Evolutionary conservation across 2,888 invertebrate species (phyloP).

Genomic region (Sinopyrophorus schimmeli): DNA sequence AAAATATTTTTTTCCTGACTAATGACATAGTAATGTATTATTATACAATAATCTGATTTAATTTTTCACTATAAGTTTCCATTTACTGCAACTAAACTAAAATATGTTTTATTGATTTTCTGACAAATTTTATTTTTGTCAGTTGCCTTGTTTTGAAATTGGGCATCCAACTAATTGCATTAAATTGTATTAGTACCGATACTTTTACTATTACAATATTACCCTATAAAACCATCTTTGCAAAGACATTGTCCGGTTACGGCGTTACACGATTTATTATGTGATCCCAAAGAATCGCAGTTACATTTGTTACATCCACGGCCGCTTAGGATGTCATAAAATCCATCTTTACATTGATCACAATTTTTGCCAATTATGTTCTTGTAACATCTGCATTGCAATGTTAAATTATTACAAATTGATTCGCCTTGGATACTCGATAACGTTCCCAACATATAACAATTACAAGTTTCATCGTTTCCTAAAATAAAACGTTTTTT

Average conservation of each 20-base stretch:
- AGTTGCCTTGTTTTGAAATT: too few species aligned
- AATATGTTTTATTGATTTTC: too few species aligned
- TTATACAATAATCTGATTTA: too few species aligned
- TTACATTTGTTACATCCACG: constrained; percentile 80
- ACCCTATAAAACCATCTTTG: constrained; percentile 76
- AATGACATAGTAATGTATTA: too few species aligned
- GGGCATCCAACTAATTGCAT: too few species aligned
- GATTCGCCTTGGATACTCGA: constrained; percentile 71
- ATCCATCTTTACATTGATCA: constrained; percentile 77
- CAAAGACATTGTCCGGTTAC: constrained; percentile 83
- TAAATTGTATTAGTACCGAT: too few species aligned
- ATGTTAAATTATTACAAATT: constrained; percentile 73
- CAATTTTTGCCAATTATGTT: constrained; percentile 77
- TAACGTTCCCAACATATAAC: constrained; percentile 76
- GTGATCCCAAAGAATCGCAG: constrained; percentile 82
- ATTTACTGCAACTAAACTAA: too few species aligned
- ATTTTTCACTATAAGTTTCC: too few species aligned
- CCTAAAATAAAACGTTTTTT: too few species aligned
- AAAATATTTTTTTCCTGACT: too few species aligned
- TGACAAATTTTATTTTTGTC: too few species aligned
- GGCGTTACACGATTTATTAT: constrained; percentile 76
- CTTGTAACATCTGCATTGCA: constrained; percentile 74
- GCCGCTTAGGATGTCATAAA: constrained; percentile 75
- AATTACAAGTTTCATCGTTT: constrained; percentile 64
- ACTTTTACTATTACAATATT: too few species aligned